Evolutionary conservation across 1,140 invertebrate genomes (phyloP).

Genomic region (Brachionus angularis): DNA sequence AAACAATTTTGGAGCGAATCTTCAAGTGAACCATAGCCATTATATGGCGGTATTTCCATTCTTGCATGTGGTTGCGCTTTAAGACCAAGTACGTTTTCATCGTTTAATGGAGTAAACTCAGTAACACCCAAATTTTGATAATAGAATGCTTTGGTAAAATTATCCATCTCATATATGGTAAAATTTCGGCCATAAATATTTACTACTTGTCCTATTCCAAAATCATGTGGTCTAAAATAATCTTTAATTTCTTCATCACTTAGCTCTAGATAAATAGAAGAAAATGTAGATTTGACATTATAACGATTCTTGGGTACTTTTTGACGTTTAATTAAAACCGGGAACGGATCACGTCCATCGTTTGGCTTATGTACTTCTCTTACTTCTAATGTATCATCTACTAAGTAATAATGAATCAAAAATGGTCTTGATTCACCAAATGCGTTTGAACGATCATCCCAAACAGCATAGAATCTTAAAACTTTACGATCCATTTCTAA

Average conservation of each 20-base stretch:
- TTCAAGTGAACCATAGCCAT: constrained; percentile 77
- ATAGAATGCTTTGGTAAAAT: constrained; percentile 76
- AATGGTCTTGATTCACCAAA: constrained; percentile 64
- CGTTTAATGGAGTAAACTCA: constrained; percentile 57
- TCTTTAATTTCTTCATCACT: constrained; percentile 67
- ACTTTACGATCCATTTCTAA: constrained; percentile 59
- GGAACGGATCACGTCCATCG: constrained; percentile 70
- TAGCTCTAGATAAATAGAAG: constrained; percentile 61
- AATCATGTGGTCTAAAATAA: constrained; percentile 71
- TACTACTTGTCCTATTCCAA: constrained; percentile 71
- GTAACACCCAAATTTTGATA: constrained; percentile 62
- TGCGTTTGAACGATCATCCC: constrained; percentile 70
- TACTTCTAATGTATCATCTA: constrained; percentile 73
- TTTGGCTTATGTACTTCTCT: constrained; percentile 68
- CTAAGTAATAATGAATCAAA: constrained; percentile 68
- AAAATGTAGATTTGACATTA: constrained; percentile 63
- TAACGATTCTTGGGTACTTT: constrained; percentile 75
- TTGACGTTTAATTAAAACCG: constrained; percentile 68
- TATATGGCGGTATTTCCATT: constrained; percentile 71
- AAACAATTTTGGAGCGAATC: constrained; percentile 69
- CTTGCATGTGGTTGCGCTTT: constrained; percentile 49
- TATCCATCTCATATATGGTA: constrained; percentile 72
- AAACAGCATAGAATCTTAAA: constrained; percentile 69
- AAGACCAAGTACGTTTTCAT: constrained; percentile 1
- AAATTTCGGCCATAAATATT: constrained; percentile 75